These are phyloP conservation scores for Lordiphosa andalusiaca DNA, from an alignment of 2,888 invertebrate species.

Conservation along the genomic window DNA sequence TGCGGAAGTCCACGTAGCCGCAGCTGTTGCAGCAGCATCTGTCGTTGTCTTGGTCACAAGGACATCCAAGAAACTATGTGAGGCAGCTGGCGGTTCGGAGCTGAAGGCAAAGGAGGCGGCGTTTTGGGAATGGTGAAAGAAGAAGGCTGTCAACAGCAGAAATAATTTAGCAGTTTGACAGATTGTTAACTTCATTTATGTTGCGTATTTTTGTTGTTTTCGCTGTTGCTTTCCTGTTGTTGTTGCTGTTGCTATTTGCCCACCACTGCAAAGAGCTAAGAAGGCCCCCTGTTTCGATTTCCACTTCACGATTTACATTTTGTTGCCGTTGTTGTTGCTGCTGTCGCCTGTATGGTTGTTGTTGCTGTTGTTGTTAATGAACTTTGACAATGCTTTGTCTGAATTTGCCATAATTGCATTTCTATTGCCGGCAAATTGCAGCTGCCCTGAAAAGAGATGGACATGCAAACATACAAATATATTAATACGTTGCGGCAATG, in stretches of 20 bases:
- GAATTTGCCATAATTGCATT: slow-evolving; percentile 61
- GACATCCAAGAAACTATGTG: slow-evolving; percentile 23
- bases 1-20: slow-evolving; percentile 35
- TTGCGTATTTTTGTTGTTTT: slow-evolving; percentile 57
- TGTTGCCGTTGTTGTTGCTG: slow-evolving; percentile 31
- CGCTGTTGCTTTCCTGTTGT: slow-evolving; percentile 21
- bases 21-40: slow-evolving; percentile 33
- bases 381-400: slow-evolving; percentile 34
- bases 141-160: slow-evolving; percentile 80
- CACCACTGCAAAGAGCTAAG: slow-evolving; percentile 39
- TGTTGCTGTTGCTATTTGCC: slow-evolving; percentile 21
- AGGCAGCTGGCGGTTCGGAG: slow-evolving; percentile 12
- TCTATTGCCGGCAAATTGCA: slow-evolving; percentile 36
- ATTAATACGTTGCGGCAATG: no score
- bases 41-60: slow-evolving; percentile 41
- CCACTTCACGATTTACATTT: slow-evolving; percentile 51
- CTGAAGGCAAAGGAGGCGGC: slow-evolving; percentile 26
- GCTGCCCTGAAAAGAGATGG: slow-evolving; percentile 39
- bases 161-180: slow-evolving; percentile 80
- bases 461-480: no score
- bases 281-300: slow-evolving; percentile 40
- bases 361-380: slow-evolving; percentile 27
- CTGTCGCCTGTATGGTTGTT: slow-evolving; percentile 20
- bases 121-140: slow-evolving; percentile 73
- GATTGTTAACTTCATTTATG: slow-evolving; percentile 80